Conservation (phyloP, 2,888 invertebrate species). For the Dryobotodes eremita region DNA sequence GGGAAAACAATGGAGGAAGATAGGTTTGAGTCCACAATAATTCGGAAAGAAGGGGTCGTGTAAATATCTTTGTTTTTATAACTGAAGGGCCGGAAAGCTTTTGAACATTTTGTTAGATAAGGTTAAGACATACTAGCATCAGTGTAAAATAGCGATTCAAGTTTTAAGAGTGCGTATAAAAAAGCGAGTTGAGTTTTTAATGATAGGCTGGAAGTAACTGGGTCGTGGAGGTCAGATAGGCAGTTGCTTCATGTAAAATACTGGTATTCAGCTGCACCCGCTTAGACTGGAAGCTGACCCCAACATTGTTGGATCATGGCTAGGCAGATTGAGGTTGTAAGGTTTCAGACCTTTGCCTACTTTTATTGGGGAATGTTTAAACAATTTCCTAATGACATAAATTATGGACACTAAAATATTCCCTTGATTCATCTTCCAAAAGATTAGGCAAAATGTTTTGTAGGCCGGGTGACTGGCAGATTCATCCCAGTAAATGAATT, state of each 20-base stretch:
- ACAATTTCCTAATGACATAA: slow-evolving; percentile 7
- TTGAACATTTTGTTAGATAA: slow-evolving; percentile 19
- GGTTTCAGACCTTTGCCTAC: neutral
- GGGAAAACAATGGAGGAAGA: slow-evolving; percentile 21
- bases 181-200: neutral
- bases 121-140: neutral
- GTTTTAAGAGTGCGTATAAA: neutral
- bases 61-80: slow-evolving; percentile 30
- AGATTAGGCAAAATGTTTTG: slow-evolving; percentile 59
- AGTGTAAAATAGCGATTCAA: neutral
- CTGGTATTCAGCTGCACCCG: no score
- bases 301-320: neutral
- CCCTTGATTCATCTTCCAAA: slow-evolving; percentile 49
- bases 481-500: slow-evolving; percentile 62
- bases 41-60: slow-evolving; percentile 19
- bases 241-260: neutral
- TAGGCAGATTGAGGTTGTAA: neutral
- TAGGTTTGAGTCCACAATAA: slow-evolving; percentile 34
- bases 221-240: neutral
- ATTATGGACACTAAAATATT: slow-evolving; percentile 11
- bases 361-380: neutral
- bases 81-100: slow-evolving; percentile 22
- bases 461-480: slow-evolving; percentile 57
- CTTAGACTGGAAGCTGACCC: neutral
- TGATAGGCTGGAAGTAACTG: neutral